Evolutionary conservation across 2,113 vertebrate genomes (phyloP).

Genomic region (Mus pahari): DNA sequence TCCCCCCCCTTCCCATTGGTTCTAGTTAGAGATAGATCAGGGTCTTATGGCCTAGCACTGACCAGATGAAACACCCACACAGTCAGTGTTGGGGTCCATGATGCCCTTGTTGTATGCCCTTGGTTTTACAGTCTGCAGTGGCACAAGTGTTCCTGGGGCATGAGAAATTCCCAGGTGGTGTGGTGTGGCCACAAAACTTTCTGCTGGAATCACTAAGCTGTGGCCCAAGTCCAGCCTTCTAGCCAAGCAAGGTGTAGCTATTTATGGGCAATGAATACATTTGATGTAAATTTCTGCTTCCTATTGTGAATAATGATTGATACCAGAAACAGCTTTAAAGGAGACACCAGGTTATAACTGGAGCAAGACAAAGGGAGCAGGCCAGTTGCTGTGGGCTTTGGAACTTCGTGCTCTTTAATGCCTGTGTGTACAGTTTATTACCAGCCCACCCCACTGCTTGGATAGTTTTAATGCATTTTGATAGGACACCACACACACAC

Average conservation of each 20-base stretch:
- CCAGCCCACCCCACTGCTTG: fast-evolving
- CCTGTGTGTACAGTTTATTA: not conserved
- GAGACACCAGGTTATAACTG: conserved; percentile 3
- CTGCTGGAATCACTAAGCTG: not conserved
- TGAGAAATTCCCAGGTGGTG: conserved; percentile 59
- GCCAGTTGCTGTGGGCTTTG: not conserved
- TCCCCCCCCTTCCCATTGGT: not conserved
- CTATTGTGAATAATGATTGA: conserved; percentile 27
- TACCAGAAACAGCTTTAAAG: conserved; percentile 48
- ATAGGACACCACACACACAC: no score
- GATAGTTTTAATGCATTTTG: not conserved
- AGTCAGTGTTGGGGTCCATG: not conserved
- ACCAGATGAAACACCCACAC: not conserved
- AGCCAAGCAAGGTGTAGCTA: not conserved
- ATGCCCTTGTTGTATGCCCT: not conserved
- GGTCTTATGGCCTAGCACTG: not conserved
- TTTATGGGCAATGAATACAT: not conserved
- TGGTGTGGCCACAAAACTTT: not conserved
- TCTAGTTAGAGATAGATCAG: conserved; percentile 7
- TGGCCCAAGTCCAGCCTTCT: not conserved
- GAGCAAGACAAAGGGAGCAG: not conserved
- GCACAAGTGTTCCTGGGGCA: not conserved
- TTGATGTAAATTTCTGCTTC: not conserved
- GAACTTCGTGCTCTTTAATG: not conserved
- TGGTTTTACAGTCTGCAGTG: not conserved